These are phyloP conservation scores for Neotragus pygmaeus DNA, from an alignment of 2,113 vertebrate genomes.

Conservation along the genomic window DNA sequence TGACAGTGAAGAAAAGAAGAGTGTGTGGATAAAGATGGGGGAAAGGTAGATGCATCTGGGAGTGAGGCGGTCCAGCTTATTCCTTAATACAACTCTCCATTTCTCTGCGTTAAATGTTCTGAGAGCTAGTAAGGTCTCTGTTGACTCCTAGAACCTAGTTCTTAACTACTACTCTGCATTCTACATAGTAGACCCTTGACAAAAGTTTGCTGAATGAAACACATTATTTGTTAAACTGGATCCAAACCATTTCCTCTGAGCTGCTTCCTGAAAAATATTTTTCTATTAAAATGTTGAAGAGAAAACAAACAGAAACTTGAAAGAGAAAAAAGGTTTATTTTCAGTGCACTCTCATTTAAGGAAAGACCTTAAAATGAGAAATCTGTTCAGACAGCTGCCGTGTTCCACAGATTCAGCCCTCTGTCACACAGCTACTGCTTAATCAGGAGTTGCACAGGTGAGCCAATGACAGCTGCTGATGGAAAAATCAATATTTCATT, in stretches of 20 bases:
- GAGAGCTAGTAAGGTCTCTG: not conserved
- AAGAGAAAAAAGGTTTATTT: not conserved
- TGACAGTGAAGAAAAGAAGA: not conserved
- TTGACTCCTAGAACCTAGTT: not conserved
- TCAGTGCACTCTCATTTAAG: not conserved
- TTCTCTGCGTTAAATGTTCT: not conserved
- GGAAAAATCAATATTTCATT: slow-evolving; percentile 45
- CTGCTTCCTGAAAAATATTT: not conserved
- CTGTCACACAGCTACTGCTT: not conserved
- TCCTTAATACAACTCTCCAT: not conserved
- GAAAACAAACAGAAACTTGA: not conserved
- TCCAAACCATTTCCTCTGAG: not conserved
- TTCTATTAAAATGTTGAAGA: not conserved
- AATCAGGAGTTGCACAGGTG: not conserved
- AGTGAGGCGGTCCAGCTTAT: not conserved
- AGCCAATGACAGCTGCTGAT: not conserved
- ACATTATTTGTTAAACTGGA: not conserved
- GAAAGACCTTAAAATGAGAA: slow-evolving; percentile 11
- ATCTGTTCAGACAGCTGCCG: not conserved
- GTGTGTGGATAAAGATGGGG: not conserved
- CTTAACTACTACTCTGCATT: not conserved
- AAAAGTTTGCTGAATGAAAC: not conserved
- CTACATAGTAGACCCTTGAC: not conserved
- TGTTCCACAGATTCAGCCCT: not conserved
- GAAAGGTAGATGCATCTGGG: not conserved